Conservation (phyloP, 2,797 vertebrate species). For the Sorex maritimensis region DNA sequence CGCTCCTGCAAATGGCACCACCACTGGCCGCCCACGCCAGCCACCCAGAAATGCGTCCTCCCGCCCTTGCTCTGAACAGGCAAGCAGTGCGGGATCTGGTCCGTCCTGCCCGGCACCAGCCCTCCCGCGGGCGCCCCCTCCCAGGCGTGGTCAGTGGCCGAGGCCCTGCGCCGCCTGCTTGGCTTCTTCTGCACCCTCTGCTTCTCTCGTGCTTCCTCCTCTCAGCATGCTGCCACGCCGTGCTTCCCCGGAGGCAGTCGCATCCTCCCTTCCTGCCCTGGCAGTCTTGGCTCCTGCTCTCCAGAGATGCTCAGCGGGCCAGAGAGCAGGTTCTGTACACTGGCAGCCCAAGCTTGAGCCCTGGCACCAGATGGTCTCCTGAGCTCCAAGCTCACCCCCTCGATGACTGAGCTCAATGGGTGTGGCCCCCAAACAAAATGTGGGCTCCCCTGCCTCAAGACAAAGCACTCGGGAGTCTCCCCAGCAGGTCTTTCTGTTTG, state of each 20-base stretch:
- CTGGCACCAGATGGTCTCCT: too few species aligned
- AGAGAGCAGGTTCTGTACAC: too few species aligned
- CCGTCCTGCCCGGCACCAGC: neutral
- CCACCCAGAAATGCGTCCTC: neutral
- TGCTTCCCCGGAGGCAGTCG: neutral
- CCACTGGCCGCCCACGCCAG: neutral
- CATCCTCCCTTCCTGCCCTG: neutral
- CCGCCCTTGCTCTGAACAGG: neutral
- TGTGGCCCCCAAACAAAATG: too few species aligned
- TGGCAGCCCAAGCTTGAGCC: too few species aligned
- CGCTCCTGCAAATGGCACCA: neutral
- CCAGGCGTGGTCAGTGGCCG: neutral
- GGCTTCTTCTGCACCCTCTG: neutral
- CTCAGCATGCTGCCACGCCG: neutral
- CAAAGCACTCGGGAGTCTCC: neutral
- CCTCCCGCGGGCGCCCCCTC: neutral
- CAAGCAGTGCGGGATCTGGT: neutral
- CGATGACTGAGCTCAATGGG: too few species aligned
- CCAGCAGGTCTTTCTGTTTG: too few species aligned
- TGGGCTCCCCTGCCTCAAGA: conserved; percentile 1
- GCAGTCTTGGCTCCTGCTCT: neutral
- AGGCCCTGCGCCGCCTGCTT: neutral
- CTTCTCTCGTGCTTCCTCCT: neutral
- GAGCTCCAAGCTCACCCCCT: too few species aligned
- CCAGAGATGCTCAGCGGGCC: neutral